Base-by-base conservation (phyloP, 2,113 vertebrate genomes). In the Morone chrysops region DNA sequence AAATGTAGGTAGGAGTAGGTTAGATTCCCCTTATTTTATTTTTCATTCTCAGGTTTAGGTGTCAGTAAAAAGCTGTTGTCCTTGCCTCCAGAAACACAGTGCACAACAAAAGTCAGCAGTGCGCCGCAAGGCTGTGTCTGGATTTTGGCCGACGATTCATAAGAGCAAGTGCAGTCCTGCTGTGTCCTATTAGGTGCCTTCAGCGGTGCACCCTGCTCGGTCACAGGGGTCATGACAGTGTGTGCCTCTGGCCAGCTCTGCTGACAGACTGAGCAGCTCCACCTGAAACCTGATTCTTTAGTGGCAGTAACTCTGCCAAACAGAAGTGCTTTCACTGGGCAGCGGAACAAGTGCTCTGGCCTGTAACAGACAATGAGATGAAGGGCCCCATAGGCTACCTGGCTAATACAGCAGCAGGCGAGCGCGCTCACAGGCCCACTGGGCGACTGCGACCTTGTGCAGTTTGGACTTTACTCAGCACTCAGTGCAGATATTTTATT, bases 211-310 rank as follows among this genome's bases (percentile, higher is more conserved):
- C 65, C 57, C 62, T 70, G 54, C 76, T 66, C 2, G 18, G 54
- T 70, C 80, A 51, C 56, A 5, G 69, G 71, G 68, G 81, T 88
- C 78, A 57, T 59, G 45, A 43, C 54, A 74, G 53, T 82, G 79
- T 76, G 73, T 18, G 74, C 71, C 70, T 54, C 38, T 41, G 75
- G 62, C 70, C 71, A n/a, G 71, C 47, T 67, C 43, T 80, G 78
- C 51, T 56, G 72, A 77, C 84, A 43, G 48, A 60, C 76, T n/a
- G 16, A 63, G 68, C 45, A 0, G 50, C 22, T 20, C 53, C 59
- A 60, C 69, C 74, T 84, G 85, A 81, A 85, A 89, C 74, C 48
- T 71, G 82, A 91, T 71, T 41, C 72, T 69, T 51, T 10, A 45
- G 71, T 40, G 45, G 59, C 53, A 16, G 22, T 47, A 74, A 83